Percentiles rank a stretch among this genome's conserved stretches.
These are phyloP conservation scores for Poeciliopsis retropinna DNA, from an alignment of 2,113 vertebrate genomes.

Conservation along the genomic window DNA sequence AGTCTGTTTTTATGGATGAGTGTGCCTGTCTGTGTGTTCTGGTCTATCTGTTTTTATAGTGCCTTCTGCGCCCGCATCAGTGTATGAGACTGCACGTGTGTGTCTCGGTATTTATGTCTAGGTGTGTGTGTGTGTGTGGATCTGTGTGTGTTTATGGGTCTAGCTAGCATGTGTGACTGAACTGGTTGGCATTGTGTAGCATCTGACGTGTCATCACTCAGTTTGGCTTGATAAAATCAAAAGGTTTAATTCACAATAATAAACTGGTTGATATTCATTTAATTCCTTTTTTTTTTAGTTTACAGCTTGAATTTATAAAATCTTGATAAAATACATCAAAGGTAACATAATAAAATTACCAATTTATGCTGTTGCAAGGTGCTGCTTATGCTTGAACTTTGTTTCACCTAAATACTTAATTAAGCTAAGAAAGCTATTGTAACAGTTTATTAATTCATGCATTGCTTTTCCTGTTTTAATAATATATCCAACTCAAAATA, in stretches of 20 bases:
- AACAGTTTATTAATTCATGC: no score
- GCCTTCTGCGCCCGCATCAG: slow-evolving; percentile 17
- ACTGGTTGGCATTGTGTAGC: slow-evolving; percentile 31
- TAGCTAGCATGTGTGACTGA: slow-evolving; percentile 55
- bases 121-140: slow-evolving; percentile 13
- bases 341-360: no score
- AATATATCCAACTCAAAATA: no score
- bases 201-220: slow-evolving; percentile 26
- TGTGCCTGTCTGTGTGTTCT: slow-evolving; percentile 23
- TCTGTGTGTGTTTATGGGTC: slow-evolving; percentile 35
- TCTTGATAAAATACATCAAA: no score
- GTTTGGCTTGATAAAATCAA: slow-evolving; percentile 9
- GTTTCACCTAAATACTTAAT: no score
- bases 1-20: slow-evolving; percentile 42
- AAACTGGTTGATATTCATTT: neutral
- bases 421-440: no score
- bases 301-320: no score
- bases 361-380: no score
- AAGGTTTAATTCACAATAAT: neutral
- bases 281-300: no score
- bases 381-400: no score
- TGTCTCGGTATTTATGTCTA: slow-evolving; percentile 51
- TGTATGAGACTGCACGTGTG: slow-evolving; percentile 23
- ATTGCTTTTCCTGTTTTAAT: no score
- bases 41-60: slow-evolving; percentile 51